These are phyloP conservation scores for Pristionchus arcanus DNA, from an alignment of 2,888 invertebrate genomes.

Conservation along the genomic window DNA sequence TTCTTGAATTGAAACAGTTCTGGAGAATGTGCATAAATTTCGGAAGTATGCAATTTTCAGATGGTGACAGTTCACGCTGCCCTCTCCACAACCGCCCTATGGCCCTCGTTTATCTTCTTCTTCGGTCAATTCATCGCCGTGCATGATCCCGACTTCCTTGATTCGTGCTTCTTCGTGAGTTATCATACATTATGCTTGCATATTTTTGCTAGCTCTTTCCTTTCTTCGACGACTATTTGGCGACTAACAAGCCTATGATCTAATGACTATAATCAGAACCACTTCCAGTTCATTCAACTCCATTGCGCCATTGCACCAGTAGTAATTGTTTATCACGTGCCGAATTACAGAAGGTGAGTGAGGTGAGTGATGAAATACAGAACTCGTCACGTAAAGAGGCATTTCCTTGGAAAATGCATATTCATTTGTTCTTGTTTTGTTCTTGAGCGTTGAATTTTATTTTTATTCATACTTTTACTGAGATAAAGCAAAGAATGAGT, in stretches of 20 bases:
- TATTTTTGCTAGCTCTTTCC: not conserved
- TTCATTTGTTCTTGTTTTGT: too few relatives aligned
- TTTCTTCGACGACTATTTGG: not conserved
- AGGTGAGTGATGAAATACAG: too few relatives aligned
- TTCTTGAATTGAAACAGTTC: too few relatives aligned
- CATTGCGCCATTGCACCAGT: not conserved
- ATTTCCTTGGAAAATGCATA: too few relatives aligned
- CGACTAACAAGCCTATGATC: too few relatives aligned
- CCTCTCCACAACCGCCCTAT: not conserved
- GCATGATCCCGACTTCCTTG: not conserved
- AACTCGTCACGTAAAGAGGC: too few relatives aligned
- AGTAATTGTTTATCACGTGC: not conserved
- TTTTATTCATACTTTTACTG: not conserved
- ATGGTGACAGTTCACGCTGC: not conserved
- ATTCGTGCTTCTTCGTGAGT: conserved; percentile 10
- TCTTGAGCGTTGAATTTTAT: not conserved
- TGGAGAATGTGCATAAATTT: too few relatives aligned
- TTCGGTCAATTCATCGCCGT: not conserved
- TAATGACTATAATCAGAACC: not conserved
- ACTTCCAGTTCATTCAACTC: not conserved
- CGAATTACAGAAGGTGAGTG: not conserved
- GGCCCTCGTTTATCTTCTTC: not conserved
- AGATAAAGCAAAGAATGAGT: too few relatives aligned
- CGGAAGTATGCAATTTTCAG: not conserved
- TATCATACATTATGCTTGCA: too few relatives aligned